Percentiles rank a stretch among this genome's conserved stretches.
phyloP scores from a whole-genome alignment of 2,888 invertebrate species.

The Caenorhabditis sulstoni region DNA sequence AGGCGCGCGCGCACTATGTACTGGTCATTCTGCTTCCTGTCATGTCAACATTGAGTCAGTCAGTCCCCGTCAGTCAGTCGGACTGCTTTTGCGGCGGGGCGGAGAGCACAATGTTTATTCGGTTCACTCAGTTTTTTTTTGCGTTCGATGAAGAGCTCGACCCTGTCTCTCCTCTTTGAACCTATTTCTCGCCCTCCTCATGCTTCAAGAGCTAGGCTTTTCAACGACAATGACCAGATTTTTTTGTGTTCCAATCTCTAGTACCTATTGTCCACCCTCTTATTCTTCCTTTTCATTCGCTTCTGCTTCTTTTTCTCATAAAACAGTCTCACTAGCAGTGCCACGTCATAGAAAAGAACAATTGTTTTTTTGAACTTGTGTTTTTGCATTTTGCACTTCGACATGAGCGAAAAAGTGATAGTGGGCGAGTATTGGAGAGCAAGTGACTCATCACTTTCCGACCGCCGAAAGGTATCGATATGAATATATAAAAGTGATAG shows the following conservation, averaged over 20 bases:
- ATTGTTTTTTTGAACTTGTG: not conserved
- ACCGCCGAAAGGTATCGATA: slow-evolving; percentile 30
- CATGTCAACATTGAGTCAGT: slow-evolving; percentile 49
- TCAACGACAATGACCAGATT: slow-evolving; percentile 43
- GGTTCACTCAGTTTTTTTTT: slow-evolving; percentile 19
- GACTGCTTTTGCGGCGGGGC: slow-evolving; percentile 3
- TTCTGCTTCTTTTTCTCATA: not conserved
- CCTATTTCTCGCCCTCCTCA: slow-evolving; percentile 14
- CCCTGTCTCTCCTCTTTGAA: slow-evolving; percentile 9
- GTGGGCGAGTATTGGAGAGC: not conserved
- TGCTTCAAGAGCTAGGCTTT: slow-evolving; percentile 27
- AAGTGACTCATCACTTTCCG: slow-evolving; percentile 14
- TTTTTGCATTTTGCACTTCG: not conserved
- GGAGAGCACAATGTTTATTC: slow-evolving; percentile 11
- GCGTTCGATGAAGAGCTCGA: slow-evolving; percentile 18
- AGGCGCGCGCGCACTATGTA: slow-evolving; percentile 24
- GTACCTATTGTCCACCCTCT: slow-evolving; percentile 14
- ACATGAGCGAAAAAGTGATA: not conserved
- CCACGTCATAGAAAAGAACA: slow-evolving; percentile 1
- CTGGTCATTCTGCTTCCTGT: slow-evolving; percentile 46
- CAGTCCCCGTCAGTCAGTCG: slow-evolving; percentile 1
- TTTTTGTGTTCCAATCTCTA: slow-evolving; percentile 25
- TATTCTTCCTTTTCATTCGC: not conserved
- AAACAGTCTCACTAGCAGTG: not conserved
- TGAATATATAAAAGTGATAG: slow-evolving; percentile 16